Evolutionary conservation across 1,140 invertebrate genomes (phyloP).

Genomic region (Dinothrombium tinctorium): DNA sequence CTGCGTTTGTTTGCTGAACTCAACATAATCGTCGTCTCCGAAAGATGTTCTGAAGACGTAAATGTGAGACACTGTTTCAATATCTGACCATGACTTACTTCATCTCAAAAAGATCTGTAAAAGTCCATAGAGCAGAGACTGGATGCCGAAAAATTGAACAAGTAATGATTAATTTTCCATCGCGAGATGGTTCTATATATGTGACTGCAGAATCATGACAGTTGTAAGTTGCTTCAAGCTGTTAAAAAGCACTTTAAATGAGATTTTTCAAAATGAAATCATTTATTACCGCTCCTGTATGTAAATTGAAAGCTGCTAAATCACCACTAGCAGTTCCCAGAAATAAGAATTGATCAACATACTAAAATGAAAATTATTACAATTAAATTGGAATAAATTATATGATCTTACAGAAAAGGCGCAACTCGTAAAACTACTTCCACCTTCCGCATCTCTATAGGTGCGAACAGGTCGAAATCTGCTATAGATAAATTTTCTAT

Average conservation of each 20-base stretch:
- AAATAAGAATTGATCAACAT: slow-evolving; percentile 43
- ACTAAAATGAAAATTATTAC: too few species aligned
- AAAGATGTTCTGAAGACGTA: too few species aligned
- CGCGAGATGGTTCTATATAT: slow-evolving; percentile 38
- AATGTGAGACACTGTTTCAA: too few species aligned
- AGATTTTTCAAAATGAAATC: too few species aligned
- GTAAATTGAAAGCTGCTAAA: slow-evolving; percentile 58
- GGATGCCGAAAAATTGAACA: slow-evolving; percentile 58
- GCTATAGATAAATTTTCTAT: slow-evolving; percentile 61
- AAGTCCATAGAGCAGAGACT: slow-evolving; percentile 54
- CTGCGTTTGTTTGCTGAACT: slow-evolving; percentile 65
- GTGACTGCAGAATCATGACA: slow-evolving; percentile 63
- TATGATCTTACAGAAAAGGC: too few species aligned
- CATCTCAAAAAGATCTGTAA: slow-evolving; percentile 12
- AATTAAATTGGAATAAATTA: too few species aligned
- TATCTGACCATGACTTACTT: too few species aligned
- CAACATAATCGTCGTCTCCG: slow-evolving; percentile 61
- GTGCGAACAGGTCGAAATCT: slow-evolving; percentile 64
- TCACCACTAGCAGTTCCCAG: slow-evolving; percentile 68
- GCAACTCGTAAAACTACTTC: slow-evolving; percentile 57
- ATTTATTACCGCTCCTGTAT: slow-evolving; percentile 46
- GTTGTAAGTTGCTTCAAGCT: slow-evolving; percentile 45
- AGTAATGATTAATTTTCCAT: slow-evolving; percentile 53
- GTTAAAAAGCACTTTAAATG: too few species aligned
- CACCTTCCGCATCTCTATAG: slow-evolving; percentile 45